These are phyloP conservation scores for Ictidomys tridecemlineatus DNA, from an alignment of 2,113 vertebrate genomes.

Conservation along the genomic window DNA sequence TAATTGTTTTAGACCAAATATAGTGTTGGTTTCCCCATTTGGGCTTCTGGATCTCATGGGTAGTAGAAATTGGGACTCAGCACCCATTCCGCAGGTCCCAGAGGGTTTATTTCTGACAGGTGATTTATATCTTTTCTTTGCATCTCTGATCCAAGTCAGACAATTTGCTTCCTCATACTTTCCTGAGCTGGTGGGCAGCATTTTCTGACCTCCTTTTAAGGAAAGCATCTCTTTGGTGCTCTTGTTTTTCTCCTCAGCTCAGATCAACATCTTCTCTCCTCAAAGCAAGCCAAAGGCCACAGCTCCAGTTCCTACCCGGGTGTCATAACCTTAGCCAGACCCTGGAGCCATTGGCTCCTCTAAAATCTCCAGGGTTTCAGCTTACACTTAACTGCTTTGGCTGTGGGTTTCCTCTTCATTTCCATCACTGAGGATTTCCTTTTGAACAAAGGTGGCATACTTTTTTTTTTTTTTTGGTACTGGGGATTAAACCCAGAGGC, in stretches of 20 bases:
- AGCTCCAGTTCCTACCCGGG: background rate
- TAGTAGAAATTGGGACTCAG: background rate
- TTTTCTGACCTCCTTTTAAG: background rate
- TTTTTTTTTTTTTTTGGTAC: background rate
- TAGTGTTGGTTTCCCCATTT: background rate
- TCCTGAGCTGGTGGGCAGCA: background rate
- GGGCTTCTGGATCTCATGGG: background rate
- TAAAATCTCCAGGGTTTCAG: background rate
- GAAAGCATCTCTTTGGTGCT: background rate
- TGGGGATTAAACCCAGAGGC: too few species aligned
- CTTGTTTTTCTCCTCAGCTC: background rate
- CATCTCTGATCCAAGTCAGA: background rate
- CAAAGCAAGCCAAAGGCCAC: background rate
- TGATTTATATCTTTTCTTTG: background rate
- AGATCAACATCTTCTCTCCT: background rate
- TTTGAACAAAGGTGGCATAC: background rate
- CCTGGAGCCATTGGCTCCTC: background rate
- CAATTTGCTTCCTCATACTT: background rate
- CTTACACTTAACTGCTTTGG: background rate
- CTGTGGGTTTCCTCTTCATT: background rate
- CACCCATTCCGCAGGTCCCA: background rate
- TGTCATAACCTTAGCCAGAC: accelerated
- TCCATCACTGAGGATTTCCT: background rate
- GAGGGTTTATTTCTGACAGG: background rate
- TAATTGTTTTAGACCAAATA: background rate